Evolutionary conservation across 2,888 invertebrate species (phyloP).

Genomic region (Gastracanthus pulcherrimus): DNA sequence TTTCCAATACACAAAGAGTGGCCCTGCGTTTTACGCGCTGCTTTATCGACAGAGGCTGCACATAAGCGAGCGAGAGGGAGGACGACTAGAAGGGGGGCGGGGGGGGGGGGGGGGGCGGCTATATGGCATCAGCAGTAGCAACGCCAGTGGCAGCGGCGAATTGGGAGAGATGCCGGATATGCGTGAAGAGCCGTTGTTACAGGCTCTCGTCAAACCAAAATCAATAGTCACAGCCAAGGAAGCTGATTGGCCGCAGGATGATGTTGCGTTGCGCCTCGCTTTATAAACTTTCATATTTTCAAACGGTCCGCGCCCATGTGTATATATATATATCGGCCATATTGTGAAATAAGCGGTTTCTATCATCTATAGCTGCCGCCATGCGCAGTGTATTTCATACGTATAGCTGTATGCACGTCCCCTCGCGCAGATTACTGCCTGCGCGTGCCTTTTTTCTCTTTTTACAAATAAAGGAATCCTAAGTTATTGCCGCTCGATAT

Average conservation of each 20-base stretch:
- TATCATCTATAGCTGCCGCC: not conserved
- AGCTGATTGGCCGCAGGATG: not conserved
- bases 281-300: constrained; percentile 41
- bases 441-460: not conserved
- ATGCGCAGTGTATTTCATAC: no score
- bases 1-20: constrained; percentile 8
- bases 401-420: no score
- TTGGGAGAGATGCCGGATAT: no score
- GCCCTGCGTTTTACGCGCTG: constrained; percentile 21
- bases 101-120: no score
- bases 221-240: constrained; percentile 1
- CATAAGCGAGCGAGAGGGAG: not conserved
- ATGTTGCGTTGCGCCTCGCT: constrained; percentile 9
- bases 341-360: constrained; percentile 28
- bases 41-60: constrained; percentile 12
- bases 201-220: constrained; percentile 31
- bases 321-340: not conserved
- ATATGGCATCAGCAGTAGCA: no score
- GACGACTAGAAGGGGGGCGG: no score
- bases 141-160: no score
- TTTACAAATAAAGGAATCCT: not conserved
- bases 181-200: not conserved
- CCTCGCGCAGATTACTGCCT: not conserved
- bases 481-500: constrained; percentile 27
- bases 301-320: not conserved